Evolutionary conservation across 1,140 invertebrate genomes (phyloP).

Genomic region (Apis florea): DNA sequence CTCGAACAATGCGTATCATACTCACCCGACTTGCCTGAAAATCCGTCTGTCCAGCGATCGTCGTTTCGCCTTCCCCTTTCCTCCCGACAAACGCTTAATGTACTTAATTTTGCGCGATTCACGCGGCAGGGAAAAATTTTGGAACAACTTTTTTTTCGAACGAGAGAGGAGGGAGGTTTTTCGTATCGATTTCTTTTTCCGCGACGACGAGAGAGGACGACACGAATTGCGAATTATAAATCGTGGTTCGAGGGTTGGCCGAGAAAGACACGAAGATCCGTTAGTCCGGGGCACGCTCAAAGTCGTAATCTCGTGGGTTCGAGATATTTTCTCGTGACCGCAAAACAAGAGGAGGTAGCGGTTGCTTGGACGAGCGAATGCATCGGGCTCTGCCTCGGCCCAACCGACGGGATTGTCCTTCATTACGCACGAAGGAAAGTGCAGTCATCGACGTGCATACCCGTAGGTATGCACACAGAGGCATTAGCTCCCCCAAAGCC

Average conservation of each 20-base stretch:
- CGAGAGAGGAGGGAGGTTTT: too few relatives aligned
- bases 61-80: neutral
- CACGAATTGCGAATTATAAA: constrained; percentile 14
- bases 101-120: neutral
- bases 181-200: neutral
- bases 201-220: neutral
- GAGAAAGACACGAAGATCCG: constrained; percentile 1
- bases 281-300: constrained; percentile 41
- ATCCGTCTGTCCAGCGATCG: constrained; percentile 42
- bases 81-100: too few relatives aligned
- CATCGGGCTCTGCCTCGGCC: constrained; percentile 38
- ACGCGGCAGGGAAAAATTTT: neutral
- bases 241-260: neutral
- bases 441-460: constrained; percentile 75
- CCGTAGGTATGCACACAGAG: constrained; percentile 68
- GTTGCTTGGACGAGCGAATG: constrained; percentile 62
- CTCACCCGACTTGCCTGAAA: constrained; percentile 60
- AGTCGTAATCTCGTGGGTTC: constrained; percentile 46
- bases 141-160: too few relatives aligned
- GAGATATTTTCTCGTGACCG: constrained; percentile 63
- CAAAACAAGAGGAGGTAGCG: constrained; percentile 56
- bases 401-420: constrained; percentile 70
- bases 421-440: constrained; percentile 77
- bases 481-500: constrained; percentile 77
- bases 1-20: constrained; percentile 65